A percentile compares a stretch with the other conserved stretches of the same genome.
Evolutionary conservation across 2,797 vertebrate species (phyloP).

Genomic region (Menidia menidia): DNA sequence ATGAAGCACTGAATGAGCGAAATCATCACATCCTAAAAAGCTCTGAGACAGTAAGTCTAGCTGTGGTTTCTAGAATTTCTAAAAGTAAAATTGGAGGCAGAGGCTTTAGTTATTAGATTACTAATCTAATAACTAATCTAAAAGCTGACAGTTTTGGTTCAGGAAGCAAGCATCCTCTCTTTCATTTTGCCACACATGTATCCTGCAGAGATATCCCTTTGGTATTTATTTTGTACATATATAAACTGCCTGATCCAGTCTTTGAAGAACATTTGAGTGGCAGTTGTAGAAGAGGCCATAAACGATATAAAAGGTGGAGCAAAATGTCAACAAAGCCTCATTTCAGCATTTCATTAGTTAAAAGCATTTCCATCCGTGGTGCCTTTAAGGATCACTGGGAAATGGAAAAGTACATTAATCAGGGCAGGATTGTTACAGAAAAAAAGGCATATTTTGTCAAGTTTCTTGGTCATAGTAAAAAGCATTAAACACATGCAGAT

Average conservation of each 20-base stretch:
- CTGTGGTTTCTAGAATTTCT: no score
- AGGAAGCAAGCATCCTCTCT: no score
- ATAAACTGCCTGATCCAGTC: constrained; percentile 40
- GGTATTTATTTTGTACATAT: no score
- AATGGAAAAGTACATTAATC: background rate
- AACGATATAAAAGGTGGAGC: constrained; percentile 69
- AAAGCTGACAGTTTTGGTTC: no score
- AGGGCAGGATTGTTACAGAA: background rate
- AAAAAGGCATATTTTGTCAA: background rate
- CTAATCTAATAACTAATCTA: no score
- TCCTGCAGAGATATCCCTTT: no score
- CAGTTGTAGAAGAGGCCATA: constrained; percentile 49
- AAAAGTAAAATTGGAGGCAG: no score
- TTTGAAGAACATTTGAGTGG: constrained; percentile 68
- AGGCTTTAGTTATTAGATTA: no score
- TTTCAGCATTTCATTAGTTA: constrained; percentile 52
- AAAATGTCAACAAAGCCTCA: constrained; percentile 74
- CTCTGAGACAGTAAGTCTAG: no score
- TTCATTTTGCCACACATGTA: no score
- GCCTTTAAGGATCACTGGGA: background rate
- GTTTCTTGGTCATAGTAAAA: background rate
- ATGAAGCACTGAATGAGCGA: no score
- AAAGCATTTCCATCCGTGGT: constrained; percentile 8
- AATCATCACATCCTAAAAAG: no score
- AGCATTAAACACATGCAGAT: background rate